Evolutionary conservation across 1,140 invertebrate genomes (phyloP).

Genomic region (Pygmarrhopalites habei): DNA sequence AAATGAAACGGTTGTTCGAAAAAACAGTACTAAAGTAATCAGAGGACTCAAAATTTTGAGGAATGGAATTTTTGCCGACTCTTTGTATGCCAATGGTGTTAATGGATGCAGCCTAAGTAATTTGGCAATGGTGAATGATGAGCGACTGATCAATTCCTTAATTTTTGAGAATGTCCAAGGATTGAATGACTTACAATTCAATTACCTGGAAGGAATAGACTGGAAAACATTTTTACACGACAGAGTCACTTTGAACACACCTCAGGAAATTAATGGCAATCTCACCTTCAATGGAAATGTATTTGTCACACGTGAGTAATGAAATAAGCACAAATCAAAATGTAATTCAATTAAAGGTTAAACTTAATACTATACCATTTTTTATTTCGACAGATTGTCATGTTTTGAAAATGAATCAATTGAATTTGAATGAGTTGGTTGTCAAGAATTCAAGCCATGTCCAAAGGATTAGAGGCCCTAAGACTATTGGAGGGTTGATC

Average conservation of each 20-base stretch:
- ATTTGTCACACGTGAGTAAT: neutral
- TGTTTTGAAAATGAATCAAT: neutral
- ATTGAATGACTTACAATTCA: neutral
- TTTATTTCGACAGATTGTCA: neutral
- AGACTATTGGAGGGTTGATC: neutral
- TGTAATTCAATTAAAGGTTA: too few relatives aligned
- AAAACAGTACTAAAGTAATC: neutral
- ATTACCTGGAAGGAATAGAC: neutral
- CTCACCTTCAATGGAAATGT: neutral
- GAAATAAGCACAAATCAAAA: too few relatives aligned
- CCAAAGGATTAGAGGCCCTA: neutral
- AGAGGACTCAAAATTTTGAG: neutral
- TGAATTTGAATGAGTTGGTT: neutral
- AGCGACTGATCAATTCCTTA: neutral
- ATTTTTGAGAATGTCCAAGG: neutral
- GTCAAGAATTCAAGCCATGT: neutral
- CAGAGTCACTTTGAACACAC: neutral
- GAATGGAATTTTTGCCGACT: neutral
- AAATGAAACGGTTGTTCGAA: neutral
- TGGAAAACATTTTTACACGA: neutral
- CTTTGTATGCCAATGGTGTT: neutral
- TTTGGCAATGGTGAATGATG: neutral
- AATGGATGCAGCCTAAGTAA: neutral
- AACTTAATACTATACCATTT: neutral
- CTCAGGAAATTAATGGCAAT: neutral